Evolutionary conservation across 1,140 invertebrate species (phyloP).

Genomic region (Drosophila melanica): DNA sequence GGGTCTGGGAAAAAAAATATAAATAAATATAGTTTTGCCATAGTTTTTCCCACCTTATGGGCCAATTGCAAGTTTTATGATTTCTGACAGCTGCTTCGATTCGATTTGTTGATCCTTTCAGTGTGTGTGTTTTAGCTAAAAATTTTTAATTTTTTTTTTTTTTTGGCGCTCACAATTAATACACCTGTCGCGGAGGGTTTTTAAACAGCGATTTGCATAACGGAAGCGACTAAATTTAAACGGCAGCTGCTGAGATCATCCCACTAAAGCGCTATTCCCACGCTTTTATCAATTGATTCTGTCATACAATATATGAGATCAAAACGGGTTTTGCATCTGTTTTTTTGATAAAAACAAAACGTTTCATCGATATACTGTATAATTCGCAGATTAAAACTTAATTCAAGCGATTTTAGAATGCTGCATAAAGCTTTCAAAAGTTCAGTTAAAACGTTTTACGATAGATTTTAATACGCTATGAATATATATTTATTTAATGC

Average conservation of each 20-base stretch:
- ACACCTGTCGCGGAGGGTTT: slow-evolving; percentile 19
- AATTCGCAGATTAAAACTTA: neutral
- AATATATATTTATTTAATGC: too few relatives aligned
- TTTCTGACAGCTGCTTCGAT: slow-evolving; percentile 41
- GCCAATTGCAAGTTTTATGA: slow-evolving; percentile 30
- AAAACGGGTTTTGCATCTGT: neutral
- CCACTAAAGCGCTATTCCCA: slow-evolving; percentile 16
- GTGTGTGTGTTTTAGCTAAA: neutral
- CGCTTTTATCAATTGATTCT: slow-evolving; percentile 20
- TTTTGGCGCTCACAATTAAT: slow-evolving; percentile 25
- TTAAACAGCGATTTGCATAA: slow-evolving; percentile 9
- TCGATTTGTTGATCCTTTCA: neutral
- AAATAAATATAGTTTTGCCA: slow-evolving; percentile 22
- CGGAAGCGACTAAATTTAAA: neutral
- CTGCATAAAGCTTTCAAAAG: too few relatives aligned
- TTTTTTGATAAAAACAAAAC: neutral
- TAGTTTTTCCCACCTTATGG: slow-evolving; percentile 67
- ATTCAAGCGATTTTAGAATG: neutral
- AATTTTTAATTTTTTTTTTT: neutral
- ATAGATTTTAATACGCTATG: too few relatives aligned
- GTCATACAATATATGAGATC: neutral
- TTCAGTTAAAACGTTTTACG: too few relatives aligned
- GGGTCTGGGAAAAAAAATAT: slow-evolving; percentile 59
- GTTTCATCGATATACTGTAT: neutral
- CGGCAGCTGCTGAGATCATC: slow-evolving; percentile 20